A percentile compares a stretch with the other conserved stretches of the same genome.
Conservation (phyloP, 2,888 invertebrate species). For the Troilus luridus region DNA sequence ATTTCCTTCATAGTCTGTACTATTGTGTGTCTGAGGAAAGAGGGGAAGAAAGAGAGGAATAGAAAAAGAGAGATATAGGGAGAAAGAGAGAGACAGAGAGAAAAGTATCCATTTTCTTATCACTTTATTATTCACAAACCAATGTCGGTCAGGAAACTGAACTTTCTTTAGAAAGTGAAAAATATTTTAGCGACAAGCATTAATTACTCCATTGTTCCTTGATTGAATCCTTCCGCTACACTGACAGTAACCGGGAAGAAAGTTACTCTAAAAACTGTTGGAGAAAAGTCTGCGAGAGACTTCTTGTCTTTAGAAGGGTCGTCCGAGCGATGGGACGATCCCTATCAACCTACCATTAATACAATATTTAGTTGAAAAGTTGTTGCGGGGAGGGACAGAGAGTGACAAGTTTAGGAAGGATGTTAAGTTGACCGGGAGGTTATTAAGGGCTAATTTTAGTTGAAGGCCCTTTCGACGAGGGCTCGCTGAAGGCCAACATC, state of each 20-base stretch:
- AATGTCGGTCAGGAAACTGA: neutral
- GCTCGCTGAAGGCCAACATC: neutral
- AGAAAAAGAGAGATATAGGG: too few species aligned
- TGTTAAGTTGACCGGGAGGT: neutral
- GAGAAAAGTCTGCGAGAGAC: conserved; percentile 2
- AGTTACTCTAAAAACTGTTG: neutral
- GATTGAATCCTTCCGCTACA: neutral
- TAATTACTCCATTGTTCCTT: conserved; percentile 10
- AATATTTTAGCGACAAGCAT: neutral
- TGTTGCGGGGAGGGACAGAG: neutral
- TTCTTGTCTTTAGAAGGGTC: neutral
- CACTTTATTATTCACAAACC: neutral
- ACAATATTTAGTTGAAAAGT: conserved; percentile 41
- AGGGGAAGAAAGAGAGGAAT: too few species aligned
- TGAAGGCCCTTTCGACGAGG: neutral
- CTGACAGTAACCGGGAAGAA: neutral
- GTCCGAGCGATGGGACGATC: neutral
- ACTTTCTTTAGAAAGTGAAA: neutral
- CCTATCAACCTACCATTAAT: conserved; percentile 17
- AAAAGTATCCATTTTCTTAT: too few species aligned
- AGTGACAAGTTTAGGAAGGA: conserved; percentile 36
- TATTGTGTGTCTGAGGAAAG: too few species aligned
- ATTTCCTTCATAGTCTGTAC: too few species aligned
- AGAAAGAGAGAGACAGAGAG: too few species aligned
- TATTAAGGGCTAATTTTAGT: conserved; percentile 16